Base-by-base conservation (phyloP, 2,888 invertebrate genomes). In the Dynastes maya region DNA sequence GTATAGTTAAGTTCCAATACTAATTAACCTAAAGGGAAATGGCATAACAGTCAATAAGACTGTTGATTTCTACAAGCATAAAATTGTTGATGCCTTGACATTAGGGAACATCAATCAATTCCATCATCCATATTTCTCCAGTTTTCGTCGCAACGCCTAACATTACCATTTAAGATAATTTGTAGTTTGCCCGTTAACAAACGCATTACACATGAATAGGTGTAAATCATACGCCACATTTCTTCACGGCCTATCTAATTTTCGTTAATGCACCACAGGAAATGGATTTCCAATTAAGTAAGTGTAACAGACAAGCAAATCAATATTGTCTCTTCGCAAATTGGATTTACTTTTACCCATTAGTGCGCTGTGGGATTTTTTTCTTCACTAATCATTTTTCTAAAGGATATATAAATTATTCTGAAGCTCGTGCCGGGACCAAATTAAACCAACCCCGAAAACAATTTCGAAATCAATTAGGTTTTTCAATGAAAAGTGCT, bases 381-480 rank as follows among this genome's bases (percentile, higher is more conserved):
- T 49, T 37, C 29, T 51, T 40, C 22, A 29, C 37, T 58, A 55
- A 72, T 58, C 51, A 72, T 40, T 72, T 58, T 58, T 58, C 29
- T 58, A 37, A 32, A 72, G 22, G 72, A 55, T 27, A 49, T 9
- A 72, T 58, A 72, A 72, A 58, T 72, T 72, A 72, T 72, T 72
- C 72, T 11, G n/a, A 32, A 32, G n/a, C 32, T 58, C 40, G 9
- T 40, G 9, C 40, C 67, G 16, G 8, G 49, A 67, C 67, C 27
- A 67, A 67, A 67, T 67, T 67, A 67, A 67, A 49, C 11, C 22
- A 27, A 49, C n/a, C 49, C 8, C 32, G 67, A 49, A 67, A 67
- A 67, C 67, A 67, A 67, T 67, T 67, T 67, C 67, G 45, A 11
- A 67, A 67, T 67, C 67, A 67, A 67, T 67, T 67, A 67, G 45